Conservation (phyloP, 2,113 vertebrate genomes). For the Albula glossodonta region DNA sequence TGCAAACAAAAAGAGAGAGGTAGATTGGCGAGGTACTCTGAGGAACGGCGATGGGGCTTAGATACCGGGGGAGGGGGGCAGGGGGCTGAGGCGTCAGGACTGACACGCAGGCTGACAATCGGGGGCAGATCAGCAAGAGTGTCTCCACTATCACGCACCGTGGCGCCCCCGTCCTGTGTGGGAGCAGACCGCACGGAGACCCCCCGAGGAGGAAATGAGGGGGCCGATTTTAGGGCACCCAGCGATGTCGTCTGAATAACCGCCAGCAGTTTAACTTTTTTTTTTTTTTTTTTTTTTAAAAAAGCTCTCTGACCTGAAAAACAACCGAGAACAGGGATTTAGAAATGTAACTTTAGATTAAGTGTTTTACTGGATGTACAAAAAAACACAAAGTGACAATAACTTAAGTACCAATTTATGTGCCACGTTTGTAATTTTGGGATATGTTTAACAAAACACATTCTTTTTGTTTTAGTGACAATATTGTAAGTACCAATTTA, state of each 20-base stretch:
- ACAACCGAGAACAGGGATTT: no score
- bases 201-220: background rate
- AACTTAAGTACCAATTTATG: no score
- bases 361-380: no score
- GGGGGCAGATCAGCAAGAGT: conserved; percentile 47
- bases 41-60: conserved; percentile 34
- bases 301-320: no score
- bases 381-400: no score
- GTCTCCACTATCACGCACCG: conserved; percentile 48
- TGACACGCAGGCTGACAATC: conserved; percentile 69
- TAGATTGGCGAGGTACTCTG: conserved; percentile 21
- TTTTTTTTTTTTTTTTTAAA: no score
- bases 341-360: no score
- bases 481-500: no score
- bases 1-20: conserved; percentile 47
- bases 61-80: conserved; percentile 19
- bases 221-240: conserved; percentile 5
- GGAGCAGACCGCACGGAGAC: background rate
- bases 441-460: no score
- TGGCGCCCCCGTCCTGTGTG: background rate
- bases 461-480: no score
- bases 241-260: background rate
- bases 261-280: no score
- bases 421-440: no score
- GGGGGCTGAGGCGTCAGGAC: conserved; percentile 45